phyloP scores from a whole-genome alignment of 2,888 invertebrate species.

The Caenorhabditis sulstoni region DNA sequence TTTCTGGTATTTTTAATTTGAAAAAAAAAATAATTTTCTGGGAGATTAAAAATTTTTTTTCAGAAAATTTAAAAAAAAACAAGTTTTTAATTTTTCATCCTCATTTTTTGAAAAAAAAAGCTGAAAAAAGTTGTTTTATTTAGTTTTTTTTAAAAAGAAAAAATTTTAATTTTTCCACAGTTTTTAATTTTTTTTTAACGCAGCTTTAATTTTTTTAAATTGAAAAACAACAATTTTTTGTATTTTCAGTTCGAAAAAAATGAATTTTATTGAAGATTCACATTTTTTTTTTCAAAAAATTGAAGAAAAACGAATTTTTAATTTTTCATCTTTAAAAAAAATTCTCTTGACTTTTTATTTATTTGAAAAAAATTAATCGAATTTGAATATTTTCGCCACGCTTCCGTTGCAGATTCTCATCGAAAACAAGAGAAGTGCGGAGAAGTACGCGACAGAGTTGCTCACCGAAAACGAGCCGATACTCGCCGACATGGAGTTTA shows the following conservation, averaged over 20 bases:
- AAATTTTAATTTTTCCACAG: neutral
- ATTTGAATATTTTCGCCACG: no score
- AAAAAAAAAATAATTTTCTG: no score
- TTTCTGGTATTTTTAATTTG: no score
- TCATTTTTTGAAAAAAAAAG: neutral
- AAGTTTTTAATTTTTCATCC: no score
- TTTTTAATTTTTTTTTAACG: no score
- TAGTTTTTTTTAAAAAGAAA: no score
- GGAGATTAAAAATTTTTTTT: no score
- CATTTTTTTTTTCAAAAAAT: neutral
- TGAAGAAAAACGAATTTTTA: neutral
- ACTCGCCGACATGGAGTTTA: conserved; percentile 90
- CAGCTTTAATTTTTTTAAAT: no score
- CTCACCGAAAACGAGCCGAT: conserved; percentile 88
- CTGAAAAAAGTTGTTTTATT: neutral
- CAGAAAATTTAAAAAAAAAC: neutral
- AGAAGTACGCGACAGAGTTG: conserved; percentile 90
- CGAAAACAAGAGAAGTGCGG: conserved; percentile 85
- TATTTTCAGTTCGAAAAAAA: no score
- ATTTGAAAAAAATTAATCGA: no score
- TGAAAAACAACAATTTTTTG: no score
- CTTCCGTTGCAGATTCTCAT: conserved; percentile 84
- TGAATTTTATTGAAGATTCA: neutral
- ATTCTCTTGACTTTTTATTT: neutral
- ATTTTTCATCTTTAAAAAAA: no score